Conservation (phyloP, 2,888 invertebrate species). For the Apodemia duryi region DNA sequence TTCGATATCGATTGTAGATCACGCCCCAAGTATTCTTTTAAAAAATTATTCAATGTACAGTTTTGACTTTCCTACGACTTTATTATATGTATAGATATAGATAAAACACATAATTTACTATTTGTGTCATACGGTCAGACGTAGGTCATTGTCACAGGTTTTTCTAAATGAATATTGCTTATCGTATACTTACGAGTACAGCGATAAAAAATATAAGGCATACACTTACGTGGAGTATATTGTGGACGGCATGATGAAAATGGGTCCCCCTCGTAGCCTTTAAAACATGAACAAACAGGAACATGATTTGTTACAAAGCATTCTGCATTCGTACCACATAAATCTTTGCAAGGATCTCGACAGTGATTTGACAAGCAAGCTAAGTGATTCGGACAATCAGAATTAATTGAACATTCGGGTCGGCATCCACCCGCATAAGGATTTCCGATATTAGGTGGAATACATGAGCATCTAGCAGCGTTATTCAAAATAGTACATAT, state of each 20-base stretch:
- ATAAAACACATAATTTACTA: too few species aligned
- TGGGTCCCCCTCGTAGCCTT: constrained; percentile 90
- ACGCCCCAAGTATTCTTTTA: too few species aligned
- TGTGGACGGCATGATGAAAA: constrained; percentile 86
- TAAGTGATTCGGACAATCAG: constrained; percentile 87
- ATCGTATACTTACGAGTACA: too few species aligned
- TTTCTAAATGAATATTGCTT: too few species aligned
- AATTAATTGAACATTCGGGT: constrained; percentile 90
- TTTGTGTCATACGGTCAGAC: too few species aligned
- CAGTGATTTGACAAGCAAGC: constrained; percentile 92
- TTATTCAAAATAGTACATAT: constrained; percentile 85
- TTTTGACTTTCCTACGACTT: too few species aligned
- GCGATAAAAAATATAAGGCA: too few species aligned
- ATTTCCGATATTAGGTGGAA: constrained; percentile 92
- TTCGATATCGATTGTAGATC: too few species aligned
- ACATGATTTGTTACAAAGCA: constrained; percentile 90
- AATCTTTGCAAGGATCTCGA: constrained; percentile 90
- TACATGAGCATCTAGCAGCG: constrained; percentile 87
- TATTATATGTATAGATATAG: too few species aligned
- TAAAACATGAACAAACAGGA: constrained; percentile 88
- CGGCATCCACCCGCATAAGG: constrained; percentile 91
- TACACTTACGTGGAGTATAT: constrained; percentile 75
- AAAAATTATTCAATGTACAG: too few species aligned
- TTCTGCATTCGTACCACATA: constrained; percentile 90
- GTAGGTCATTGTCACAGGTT: too few species aligned